Base-by-base conservation (phyloP, 1,140 invertebrate genomes). In the Parasteatoda tepidariorum region DNA sequence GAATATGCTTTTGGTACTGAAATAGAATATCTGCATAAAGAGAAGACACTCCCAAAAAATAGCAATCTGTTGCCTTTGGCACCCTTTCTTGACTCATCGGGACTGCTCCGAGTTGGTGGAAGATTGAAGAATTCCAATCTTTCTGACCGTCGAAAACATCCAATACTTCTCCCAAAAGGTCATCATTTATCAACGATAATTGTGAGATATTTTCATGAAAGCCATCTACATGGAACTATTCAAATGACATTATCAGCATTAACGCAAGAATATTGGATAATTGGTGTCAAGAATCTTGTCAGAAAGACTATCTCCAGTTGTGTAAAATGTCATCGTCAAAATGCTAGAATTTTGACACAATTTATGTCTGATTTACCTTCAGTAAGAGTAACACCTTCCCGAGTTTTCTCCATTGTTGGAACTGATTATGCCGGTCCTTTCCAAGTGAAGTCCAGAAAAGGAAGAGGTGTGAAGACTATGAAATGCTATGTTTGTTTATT, bases 361-460 rank as follows among this genome's bases (percentile, higher is more conserved):
- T 7, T 34, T 13, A 74, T 48, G 34, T 73, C 22, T 26, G 30
- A 38, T 18, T 38, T 81, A 54, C 76, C 71, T 48, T 11, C 76
- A 13, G 31, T 24, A 13, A 24, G 76, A 28, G 62, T 67, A 3
- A 28, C n/a, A 33, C 6, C n/a, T 2, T 1, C 5, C 28, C 6
- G 9, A 68, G 31, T 57, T 13, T 81, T 81, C n/a, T 41, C 66
- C 7, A 74, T 22, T 0, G 2, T n/a, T 15, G 78, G 78, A 24
- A 18, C 70, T 30, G 78, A 83, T 61, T 83, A 9, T 30, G 6
- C 15, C 9, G 81, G 71, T 18, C 81, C 74, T 24, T 83, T 83
- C 26, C 22, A 33, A 15, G 28, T 78, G 15, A 83, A 48, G 18
- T 4, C 38, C 4, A 48, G 38, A 48, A 48, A 48, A 18, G 38